Base-by-base conservation (phyloP, 1,140 invertebrate species). In the Drosophila sp. region DNA sequence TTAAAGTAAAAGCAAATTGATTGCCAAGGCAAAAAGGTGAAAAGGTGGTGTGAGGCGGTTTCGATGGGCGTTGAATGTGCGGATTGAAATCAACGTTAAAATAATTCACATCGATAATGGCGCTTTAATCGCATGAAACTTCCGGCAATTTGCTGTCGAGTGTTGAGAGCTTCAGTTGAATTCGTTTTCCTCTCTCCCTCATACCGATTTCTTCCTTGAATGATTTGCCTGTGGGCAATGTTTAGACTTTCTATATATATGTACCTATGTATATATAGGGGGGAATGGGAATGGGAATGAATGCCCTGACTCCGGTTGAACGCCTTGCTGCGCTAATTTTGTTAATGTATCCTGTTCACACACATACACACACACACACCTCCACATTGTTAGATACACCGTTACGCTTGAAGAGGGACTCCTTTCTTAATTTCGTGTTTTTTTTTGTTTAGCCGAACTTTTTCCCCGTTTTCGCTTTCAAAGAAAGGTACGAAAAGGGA, bases 41-140 rank as follows among this genome's bases (percentile, higher is more conserved):
- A 29, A 47, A 32, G 44, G 64, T 33, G 64, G 54, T 7, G 23
- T 25, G 44, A 1, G 25, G 25, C 23, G 44, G 1, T 25, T 47
- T 47, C 23, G 0, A 32, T n/a, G 27, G 32, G 38, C 29, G 30
- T 41, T 1, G 17, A 62, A 60, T 27, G 38, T 44, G 61, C 17
- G 58, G 68, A 62, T 66, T 76, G 72, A 76, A 76, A 70, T 62
- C 71, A 75, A 66, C 68, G 64, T 83, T 83, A 79, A 87, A 87
- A 87, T 87, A 87, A 87, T 87, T 87, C 84, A 87, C 84, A 87
- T 87, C 83, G 83, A 87, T 87, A 87, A 87, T 87, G 79, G 79
- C 67, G 84, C 83, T 83, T 87, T 87, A 87, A 87, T 87, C 83
- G 83, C 84, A 79, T 72, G 68, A 87, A 87, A 87, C 83, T 87